Conservation (phyloP, 1,140 invertebrate species). For the Adelges cooleyi region DNA sequence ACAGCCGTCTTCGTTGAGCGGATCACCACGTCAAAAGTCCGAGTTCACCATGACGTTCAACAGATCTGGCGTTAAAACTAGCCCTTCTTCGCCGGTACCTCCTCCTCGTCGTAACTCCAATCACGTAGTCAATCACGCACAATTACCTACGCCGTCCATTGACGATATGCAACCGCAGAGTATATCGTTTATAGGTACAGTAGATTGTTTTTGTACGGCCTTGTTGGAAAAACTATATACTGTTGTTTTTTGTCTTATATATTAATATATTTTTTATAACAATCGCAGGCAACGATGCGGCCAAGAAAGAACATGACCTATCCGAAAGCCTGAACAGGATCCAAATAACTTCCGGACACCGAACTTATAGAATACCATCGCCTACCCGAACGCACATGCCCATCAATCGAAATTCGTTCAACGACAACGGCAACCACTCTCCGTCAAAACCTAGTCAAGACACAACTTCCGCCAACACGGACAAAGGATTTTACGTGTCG, state of each 20-base stretch:
- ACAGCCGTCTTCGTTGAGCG: slow-evolving; percentile 31
- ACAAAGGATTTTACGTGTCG: slow-evolving; percentile 91
- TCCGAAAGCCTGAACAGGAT: slow-evolving; percentile 54
- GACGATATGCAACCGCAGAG: slow-evolving; percentile 84
- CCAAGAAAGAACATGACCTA: slow-evolving; percentile 44
- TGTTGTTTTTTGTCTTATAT: neutral
- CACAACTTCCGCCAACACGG: slow-evolving; percentile 40
- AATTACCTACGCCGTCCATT: slow-evolving; percentile 42
- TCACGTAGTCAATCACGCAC: slow-evolving; percentile 32
- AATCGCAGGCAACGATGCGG: neutral
- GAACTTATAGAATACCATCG: slow-evolving; percentile 76
- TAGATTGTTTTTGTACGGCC: neutral
- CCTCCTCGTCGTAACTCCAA: slow-evolving; percentile 31
- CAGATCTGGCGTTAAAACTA: slow-evolving; percentile 4
- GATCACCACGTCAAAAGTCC: slow-evolving; percentile 31
- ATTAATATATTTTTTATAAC: neutral
- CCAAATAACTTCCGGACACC: slow-evolving; percentile 72
- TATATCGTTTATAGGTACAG: slow-evolving; percentile 79
- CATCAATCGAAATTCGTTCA: slow-evolving; percentile 34
- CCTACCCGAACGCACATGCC: slow-evolving; percentile 45
- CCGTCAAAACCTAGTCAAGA: slow-evolving; percentile 31
- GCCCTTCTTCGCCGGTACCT: slow-evolving; percentile 31
- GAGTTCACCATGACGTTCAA: slow-evolving; percentile 4
- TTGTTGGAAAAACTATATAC: neutral
- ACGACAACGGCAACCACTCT: slow-evolving; percentile 35